Conservation (phyloP, 2,797 vertebrate species). For the Harpagifer antarcticus region DNA sequence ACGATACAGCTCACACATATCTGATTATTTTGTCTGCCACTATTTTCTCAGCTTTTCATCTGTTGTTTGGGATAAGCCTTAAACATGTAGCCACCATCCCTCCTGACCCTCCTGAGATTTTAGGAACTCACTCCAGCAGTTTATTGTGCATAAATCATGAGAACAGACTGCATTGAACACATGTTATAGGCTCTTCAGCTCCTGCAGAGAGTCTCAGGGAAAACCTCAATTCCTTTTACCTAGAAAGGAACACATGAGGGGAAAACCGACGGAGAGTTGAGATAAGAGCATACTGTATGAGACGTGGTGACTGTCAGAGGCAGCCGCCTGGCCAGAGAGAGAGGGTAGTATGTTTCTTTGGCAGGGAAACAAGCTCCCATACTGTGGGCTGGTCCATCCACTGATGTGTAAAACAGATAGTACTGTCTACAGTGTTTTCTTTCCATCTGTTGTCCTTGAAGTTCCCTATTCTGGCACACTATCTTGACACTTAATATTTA, state of each 20-base stretch:
- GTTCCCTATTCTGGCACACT: constrained; percentile 22
- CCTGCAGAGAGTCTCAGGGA: constrained; percentile 29
- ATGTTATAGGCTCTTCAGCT: constrained; percentile 27
- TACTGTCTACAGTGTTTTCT: constrained; percentile 42
- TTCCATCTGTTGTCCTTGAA: constrained; percentile 46
- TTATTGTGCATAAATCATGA: constrained; percentile 47
- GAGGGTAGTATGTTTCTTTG: constrained; percentile 68
- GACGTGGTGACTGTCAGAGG: constrained; percentile 46
- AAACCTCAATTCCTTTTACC: constrained; percentile 38
- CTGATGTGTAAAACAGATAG: constrained; percentile 77
- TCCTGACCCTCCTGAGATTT: constrained; percentile 31
- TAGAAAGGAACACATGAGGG: constrained; percentile 33
- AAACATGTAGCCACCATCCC: constrained; percentile 23
- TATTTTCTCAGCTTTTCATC: constrained; percentile 7
- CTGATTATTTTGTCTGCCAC: not conserved
- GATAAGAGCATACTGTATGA: constrained; percentile 45
- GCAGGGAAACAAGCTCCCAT: constrained; percentile 56
- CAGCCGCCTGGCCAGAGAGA: constrained; percentile 45
- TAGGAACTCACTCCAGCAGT: constrained; percentile 39
- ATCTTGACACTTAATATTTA: constrained; percentile 1
- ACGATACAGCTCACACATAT: not conserved
- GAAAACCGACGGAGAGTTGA: constrained; percentile 16
- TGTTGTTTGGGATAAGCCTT: constrained; percentile 16
- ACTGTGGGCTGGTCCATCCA: constrained; percentile 37
- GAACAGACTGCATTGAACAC: constrained; percentile 14